Percentiles rank a stretch among this genome's conserved stretches.
phyloP scores from a whole-genome alignment of 2,797 vertebrate genomes.

The Chelonia mydas region DNA sequence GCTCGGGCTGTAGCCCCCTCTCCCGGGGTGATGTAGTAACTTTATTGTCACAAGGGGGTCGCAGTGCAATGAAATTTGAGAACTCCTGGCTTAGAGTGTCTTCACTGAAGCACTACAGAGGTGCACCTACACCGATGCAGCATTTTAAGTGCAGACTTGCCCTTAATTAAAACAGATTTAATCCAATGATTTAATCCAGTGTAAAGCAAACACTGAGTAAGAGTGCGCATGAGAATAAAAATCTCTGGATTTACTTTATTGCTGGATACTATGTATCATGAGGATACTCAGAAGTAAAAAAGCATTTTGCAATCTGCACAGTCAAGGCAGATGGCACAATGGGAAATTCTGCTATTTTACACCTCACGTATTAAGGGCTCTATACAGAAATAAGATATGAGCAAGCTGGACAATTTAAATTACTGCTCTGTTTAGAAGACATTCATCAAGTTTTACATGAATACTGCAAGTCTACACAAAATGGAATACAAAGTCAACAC shows the following conservation, averaged over 20 bases:
- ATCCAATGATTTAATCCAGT: neutral
- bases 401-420: neutral
- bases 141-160: neutral
- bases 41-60: too few species aligned
- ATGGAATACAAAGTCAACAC: neutral
- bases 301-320: neutral
- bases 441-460: neutral
- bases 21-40: too few species aligned
- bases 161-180: neutral
- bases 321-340: neutral
- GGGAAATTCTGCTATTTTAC: neutral
- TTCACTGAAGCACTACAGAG: neutral
- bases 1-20: too few species aligned
- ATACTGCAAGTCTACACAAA: neutral
- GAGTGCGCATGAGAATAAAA: slow-evolving; percentile 24
- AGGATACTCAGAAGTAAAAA: neutral
- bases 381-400: neutral
- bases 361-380: neutral
- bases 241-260: neutral
- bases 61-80: neutral
- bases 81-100: neutral
- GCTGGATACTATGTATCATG: neutral
- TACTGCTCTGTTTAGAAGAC: neutral
- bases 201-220: neutral
- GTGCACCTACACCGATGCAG: neutral